Conservation (phyloP, 2,113 vertebrate species). For the Dasypus novemcinctus region DNA sequence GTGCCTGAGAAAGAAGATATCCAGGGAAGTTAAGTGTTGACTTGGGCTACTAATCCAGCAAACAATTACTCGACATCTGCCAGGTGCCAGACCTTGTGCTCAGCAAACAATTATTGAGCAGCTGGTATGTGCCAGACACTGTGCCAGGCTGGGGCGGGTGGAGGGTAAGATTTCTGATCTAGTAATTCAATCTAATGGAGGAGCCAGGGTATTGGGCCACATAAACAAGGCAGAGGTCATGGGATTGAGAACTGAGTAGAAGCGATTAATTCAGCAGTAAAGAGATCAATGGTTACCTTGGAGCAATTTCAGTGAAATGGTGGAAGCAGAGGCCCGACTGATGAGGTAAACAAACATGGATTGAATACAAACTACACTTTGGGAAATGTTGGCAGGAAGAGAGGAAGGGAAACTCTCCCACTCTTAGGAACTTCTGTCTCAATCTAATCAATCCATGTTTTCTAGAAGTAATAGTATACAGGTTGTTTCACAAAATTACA, state of each 20-base stretch:
- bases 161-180: neutral
- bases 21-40: neutral
- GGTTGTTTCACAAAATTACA: neutral
- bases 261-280: neutral
- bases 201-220: neutral
- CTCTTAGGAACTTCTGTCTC: neutral
- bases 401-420: neutral
- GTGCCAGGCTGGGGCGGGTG: neutral
- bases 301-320: neutral
- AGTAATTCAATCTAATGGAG: neutral
- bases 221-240: neutral
- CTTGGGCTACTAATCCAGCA: neutral
- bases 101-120: neutral
- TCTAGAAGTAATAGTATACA: conserved; percentile 1
- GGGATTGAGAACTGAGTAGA: neutral
- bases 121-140: neutral
- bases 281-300: neutral
- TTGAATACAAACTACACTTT: neutral
- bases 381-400: neutral
- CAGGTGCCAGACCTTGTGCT: neutral
- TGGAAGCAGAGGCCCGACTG: neutral
- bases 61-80: neutral
- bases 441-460: neutral
- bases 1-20: neutral
- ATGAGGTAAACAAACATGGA: neutral